These are phyloP conservation scores for Hemicrepidius hirtus DNA, from an alignment of 2,888 invertebrate species.

Conservation along the genomic window DNA sequence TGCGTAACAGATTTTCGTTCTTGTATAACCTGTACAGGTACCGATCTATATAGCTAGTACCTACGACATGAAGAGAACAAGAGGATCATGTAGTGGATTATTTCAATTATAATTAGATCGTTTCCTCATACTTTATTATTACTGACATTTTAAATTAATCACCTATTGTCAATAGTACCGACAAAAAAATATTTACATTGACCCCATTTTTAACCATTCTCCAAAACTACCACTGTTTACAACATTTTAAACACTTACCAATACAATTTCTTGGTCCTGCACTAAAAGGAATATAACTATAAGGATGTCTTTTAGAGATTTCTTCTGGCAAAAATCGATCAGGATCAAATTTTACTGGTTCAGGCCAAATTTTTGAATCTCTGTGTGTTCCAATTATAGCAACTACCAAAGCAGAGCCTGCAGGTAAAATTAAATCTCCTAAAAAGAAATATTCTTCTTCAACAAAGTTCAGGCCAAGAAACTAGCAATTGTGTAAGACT, in stretches of 20 bases:
- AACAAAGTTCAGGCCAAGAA: background rate
- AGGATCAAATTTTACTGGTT: slow-evolving; percentile 76
- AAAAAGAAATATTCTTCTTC: background rate
- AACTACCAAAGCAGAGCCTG: slow-evolving; percentile 68
- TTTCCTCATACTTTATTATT: no score
- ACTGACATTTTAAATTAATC: no score
- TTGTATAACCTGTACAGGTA: no score
- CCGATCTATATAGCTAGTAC: no score
- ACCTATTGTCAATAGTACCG: no score
- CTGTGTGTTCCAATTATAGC: slow-evolving; percentile 72
- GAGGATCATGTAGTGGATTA: no score
- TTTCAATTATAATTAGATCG: no score
- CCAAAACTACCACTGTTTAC: no score
- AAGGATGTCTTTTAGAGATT: slow-evolving; percentile 70
- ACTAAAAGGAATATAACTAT: slow-evolving; percentile 73
- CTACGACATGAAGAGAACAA: no score
- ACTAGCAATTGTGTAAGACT: background rate
- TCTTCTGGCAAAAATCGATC: slow-evolving; percentile 76
- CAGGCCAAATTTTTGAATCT: slow-evolving; percentile 74
- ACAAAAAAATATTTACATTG: no score
- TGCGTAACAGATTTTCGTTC: no score
- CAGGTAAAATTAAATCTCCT: slow-evolving; percentile 34
- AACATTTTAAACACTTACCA: slow-evolving; percentile 60
- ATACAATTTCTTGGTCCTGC: slow-evolving; percentile 74
- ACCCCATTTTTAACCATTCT: no score